Conservation (phyloP, 2,113 vertebrate genomes). For the Scolopax mira region DNA sequence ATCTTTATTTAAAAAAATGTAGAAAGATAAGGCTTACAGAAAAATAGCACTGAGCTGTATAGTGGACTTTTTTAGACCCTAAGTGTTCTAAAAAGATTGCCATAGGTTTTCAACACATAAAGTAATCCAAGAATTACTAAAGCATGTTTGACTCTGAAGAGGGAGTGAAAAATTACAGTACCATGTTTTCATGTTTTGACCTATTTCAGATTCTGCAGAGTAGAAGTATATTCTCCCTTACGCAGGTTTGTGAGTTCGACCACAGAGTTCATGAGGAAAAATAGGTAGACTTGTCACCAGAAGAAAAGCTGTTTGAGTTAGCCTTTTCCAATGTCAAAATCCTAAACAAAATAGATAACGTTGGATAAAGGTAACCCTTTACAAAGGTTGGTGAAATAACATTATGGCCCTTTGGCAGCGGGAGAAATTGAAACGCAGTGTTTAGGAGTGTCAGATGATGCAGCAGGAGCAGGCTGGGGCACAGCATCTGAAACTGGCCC, state of each 20-base stretch:
- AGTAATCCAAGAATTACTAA: not conserved
- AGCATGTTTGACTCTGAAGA: not conserved
- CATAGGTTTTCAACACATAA: not conserved
- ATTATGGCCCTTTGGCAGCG: slow-evolving; percentile 26
- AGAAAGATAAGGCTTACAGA: not conserved
- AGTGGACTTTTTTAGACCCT: not conserved
- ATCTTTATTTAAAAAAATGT: not conserved
- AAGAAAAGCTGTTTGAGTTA: slow-evolving; percentile 7
- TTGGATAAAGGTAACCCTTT: slow-evolving; percentile 23
- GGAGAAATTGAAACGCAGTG: not conserved
- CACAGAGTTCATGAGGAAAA: not conserved
- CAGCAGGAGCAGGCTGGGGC: not conserved
- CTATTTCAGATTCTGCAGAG: not conserved
- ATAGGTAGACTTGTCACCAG: not conserved
- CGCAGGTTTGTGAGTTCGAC: not conserved
- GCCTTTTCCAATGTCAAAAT: slow-evolving; percentile 56
- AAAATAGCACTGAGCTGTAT: not conserved
- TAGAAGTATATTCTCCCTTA: not conserved
- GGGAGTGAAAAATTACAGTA: not conserved
- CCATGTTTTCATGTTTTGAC: not conserved
- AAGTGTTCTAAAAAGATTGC: not conserved
- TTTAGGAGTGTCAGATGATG: not conserved
- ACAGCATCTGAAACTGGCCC: not conserved
- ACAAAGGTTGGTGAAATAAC: slow-evolving; percentile 57
- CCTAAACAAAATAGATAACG: not conserved